Base-by-base conservation (phyloP, 2,797 vertebrate genomes). In the Protosalanx chinensis region DNA sequence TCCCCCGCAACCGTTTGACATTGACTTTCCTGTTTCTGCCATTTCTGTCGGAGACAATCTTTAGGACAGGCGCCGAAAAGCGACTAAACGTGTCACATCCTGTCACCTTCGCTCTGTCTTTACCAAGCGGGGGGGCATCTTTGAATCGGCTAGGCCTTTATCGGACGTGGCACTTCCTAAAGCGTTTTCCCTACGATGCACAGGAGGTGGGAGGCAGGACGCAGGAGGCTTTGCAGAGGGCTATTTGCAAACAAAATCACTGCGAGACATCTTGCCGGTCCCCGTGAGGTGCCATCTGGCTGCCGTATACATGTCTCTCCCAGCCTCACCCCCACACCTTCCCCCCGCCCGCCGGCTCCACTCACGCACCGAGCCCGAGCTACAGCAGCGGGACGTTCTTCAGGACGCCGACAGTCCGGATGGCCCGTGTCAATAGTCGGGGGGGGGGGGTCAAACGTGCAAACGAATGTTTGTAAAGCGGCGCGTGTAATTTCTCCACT, bases 211-310 rank as follows among this genome's bases (percentile, higher is more conserved):
- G 81, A 83, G 35, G 53, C 73, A 63, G 81, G 80, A 71, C 84
- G 79, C 58, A 75, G 74, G 74, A 67, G 79, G 85, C 85, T 88
- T 85, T 82, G 85, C 80, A 81, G 79, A 89, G 84, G 87, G 84
- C 86, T 87, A 89, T 91, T 90, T 92, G 89, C 90, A 90, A 89
- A 90, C 87, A 91, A 87, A 90, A 88, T 89, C 88, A 84, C 89
- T 80, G 75, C 87, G 85, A 90, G 87, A 88, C 83, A 87, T 88
- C 85, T 71, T 67, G 67, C 46, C 61, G n/a, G 64, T 69, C 83
- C 87, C 85, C 80, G 87, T 78, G 84, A 87, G 89, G 83, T 83
- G 88, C 88, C 90, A 90, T 91, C 85, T 91, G 90, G 88, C 83
- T 83, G 80, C 88, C 84, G 81, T 78, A 79, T 89, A 91, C 90